Conservation (phyloP, 2,797 vertebrate genomes). For the Tangara arthus region DNA sequence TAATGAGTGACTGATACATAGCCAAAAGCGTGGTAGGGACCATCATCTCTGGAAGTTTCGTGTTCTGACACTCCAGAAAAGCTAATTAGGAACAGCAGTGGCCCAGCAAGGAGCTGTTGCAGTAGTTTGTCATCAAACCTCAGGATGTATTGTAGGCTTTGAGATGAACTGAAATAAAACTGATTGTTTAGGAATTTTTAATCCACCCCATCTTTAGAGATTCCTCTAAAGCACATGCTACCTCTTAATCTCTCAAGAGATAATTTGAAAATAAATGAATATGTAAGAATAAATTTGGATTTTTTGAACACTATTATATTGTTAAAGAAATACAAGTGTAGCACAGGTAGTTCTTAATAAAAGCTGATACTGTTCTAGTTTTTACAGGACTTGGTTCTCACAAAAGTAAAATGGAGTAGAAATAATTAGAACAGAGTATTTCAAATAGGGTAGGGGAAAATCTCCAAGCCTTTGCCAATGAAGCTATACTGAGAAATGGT, state of each 20-base stretch:
- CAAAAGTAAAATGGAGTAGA: background rate
- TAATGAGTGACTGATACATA: background rate
- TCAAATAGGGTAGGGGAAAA: background rate
- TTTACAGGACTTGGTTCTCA: background rate
- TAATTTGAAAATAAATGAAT: background rate
- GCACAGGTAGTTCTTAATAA: background rate
- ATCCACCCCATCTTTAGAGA: background rate
- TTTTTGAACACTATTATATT: background rate
- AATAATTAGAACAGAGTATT: background rate
- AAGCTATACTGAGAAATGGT: background rate
- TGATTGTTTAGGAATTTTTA: background rate
- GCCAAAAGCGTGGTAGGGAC: background rate
- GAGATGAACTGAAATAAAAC: background rate
- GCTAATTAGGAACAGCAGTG: background rate
- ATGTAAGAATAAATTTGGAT: background rate
- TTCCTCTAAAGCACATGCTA: background rate
- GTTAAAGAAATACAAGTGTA: background rate
- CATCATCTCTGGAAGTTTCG: background rate
- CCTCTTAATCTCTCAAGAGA: background rate
- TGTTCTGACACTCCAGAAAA: background rate
- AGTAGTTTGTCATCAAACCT: background rate
- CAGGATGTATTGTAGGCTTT: fast-evolving
- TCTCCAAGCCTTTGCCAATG: background rate
- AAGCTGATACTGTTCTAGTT: background rate
- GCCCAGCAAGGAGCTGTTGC: background rate